phyloP scores from a whole-genome alignment of 2,888 invertebrate species.

The Dusona sp. region DNA sequence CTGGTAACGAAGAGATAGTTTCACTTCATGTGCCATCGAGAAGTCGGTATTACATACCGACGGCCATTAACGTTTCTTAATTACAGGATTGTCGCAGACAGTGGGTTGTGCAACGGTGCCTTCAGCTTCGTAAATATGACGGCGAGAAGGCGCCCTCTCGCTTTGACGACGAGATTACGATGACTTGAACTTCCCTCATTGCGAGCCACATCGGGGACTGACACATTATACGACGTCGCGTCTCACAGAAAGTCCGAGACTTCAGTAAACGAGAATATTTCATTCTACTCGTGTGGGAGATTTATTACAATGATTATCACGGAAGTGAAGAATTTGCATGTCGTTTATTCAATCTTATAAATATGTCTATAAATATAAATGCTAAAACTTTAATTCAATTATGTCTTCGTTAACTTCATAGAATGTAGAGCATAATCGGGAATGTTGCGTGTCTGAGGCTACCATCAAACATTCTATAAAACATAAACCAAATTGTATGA shows the following conservation, averaged over 20 bases:
- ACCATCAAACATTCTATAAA: no score
- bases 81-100: slow-evolving; percentile 55
- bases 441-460: not conserved
- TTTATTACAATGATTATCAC: slow-evolving; percentile 43
- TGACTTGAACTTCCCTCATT: slow-evolving; percentile 48
- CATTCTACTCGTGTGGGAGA: slow-evolving; percentile 42
- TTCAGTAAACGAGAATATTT: slow-evolving; percentile 38
- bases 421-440: not conserved
- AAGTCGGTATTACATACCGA: slow-evolving; percentile 19
- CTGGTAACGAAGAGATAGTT: slow-evolving; percentile 55
- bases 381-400: not conserved
- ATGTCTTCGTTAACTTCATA: not conserved
- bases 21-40: slow-evolving; percentile 41
- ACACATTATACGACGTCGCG: slow-evolving; percentile 49
- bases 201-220: slow-evolving; percentile 53
- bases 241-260: slow-evolving; percentile 21
- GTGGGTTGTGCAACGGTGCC: slow-evolving; percentile 49
- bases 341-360: not conserved
- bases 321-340: slow-evolving; percentile 43
- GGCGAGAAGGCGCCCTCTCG: not conserved
- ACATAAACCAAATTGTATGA: no score
- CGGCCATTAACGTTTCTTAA: slow-evolving; percentile 62
- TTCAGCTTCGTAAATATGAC: slow-evolving; percentile 29
- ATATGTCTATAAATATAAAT: slow-evolving; percentile 19
- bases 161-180: slow-evolving; percentile 34